Percentiles rank a stretch among this genome's conserved stretches.
phyloP scores from a whole-genome alignment of 2,113 vertebrate species.

The Perca schrenkii region DNA sequence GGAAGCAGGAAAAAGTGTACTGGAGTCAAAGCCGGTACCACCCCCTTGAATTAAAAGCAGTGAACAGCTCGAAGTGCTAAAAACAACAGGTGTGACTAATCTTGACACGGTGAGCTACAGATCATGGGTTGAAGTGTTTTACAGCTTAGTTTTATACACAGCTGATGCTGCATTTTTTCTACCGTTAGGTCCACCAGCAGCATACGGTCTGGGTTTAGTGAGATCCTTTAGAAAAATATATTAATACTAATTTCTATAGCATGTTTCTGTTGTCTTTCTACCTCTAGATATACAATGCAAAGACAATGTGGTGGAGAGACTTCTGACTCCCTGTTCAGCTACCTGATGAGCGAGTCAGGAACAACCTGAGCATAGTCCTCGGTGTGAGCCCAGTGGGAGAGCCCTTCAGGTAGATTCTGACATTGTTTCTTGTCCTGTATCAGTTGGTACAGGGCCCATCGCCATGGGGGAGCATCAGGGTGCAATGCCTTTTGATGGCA shows the following conservation, averaged over 20 bases:
- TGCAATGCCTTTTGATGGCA: neutral
- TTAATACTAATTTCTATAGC: neutral
- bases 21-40: too few relatives aligned
- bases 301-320: conserved; percentile 85
- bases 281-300: conserved; percentile 82
- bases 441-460: neutral
- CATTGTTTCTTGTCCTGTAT: neutral
- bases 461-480: neutral
- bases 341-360: conserved; percentile 89
- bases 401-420: conserved; percentile 86
- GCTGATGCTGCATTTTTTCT: conserved; percentile 1
- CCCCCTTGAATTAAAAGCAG: conserved; percentile 8
- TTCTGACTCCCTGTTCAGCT: conserved; percentile 87
- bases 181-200: too few relatives aligned
- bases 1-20: too few relatives aligned
- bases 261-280: neutral
- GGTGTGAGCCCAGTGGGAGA: conserved; percentile 92
- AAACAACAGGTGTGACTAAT: conserved; percentile 42
- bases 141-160: neutral
- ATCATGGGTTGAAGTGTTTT: neutral
- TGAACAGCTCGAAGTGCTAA: conserved; percentile 12
- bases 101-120: conserved; percentile 12
- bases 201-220: too few relatives aligned
- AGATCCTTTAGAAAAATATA: neutral
- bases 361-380: conserved; percentile 89